Conservation (phyloP, 1,140 invertebrate genomes). For the Conus ventricosus region DNA sequence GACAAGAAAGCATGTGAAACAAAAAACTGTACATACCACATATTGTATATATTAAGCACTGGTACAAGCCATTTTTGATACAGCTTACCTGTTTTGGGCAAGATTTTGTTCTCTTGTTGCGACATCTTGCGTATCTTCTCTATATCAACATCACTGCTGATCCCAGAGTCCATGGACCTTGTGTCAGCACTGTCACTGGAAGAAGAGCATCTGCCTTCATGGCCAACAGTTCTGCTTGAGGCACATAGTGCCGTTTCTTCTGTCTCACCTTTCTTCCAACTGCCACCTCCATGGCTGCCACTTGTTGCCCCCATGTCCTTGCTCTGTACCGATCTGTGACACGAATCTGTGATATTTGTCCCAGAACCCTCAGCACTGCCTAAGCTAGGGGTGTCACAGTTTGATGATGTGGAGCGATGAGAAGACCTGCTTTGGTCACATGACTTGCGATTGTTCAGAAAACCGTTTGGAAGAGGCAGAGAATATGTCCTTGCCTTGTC, state of each 20-base stretch:
- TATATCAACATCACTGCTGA: background rate
- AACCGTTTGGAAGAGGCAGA: background rate
- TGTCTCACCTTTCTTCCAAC: background rate
- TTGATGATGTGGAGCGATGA: background rate
- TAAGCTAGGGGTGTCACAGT: background rate
- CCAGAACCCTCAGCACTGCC: background rate
- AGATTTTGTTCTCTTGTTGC: slow-evolving; percentile 2
- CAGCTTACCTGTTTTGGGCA: slow-evolving; percentile 21
- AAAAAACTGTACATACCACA: no score
- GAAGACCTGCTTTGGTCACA: background rate
- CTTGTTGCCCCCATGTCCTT: background rate
- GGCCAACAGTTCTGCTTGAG: background rate
- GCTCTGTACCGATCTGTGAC: background rate
- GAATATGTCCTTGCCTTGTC: no score
- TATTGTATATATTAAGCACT: no score
- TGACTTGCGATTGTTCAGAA: background rate
- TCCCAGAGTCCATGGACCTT: background rate
- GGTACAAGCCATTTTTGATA: background rate
- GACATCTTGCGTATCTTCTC: slow-evolving; percentile 20
- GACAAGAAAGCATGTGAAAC: no score
- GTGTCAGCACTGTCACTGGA: background rate
- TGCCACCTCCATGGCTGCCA: no score
- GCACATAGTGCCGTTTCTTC: background rate
- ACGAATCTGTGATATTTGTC: background rate
- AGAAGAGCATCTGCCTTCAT: background rate